Evolutionary conservation across 2,888 invertebrate species (phyloP).

Genomic region (Patella ulyssiponensis): DNA sequence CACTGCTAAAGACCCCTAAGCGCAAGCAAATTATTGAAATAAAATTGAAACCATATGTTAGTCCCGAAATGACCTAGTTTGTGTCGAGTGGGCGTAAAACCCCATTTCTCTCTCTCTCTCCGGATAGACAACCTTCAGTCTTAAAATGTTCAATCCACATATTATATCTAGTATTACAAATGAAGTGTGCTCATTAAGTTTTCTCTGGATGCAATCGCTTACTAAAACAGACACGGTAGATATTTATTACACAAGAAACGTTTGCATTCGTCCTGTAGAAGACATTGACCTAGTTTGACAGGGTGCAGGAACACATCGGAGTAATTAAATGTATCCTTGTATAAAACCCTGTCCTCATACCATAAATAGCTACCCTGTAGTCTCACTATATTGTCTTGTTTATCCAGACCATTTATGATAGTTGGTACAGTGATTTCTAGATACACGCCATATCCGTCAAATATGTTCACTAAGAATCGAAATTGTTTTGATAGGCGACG

Average conservation of each 20-base stretch:
- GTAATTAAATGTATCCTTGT: conserved; percentile 14
- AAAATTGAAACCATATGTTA: no score
- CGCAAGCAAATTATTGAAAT: no score
- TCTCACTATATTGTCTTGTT: conserved; percentile 8
- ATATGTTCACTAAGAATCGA: conserved; percentile 21
- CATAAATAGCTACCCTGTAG: conserved; percentile 25
- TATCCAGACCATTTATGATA: conserved; percentile 17
- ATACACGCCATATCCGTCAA: conserved; percentile 12
- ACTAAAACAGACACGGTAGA: background rate
- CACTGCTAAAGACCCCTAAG: no score
- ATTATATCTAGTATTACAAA: no score
- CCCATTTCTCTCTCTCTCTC: no score
- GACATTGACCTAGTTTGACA: conserved; percentile 8
- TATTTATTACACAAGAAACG: background rate
- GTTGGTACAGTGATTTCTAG: conserved; percentile 26
- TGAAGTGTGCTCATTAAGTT: no score
- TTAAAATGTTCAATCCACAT: no score
- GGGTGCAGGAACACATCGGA: conserved; percentile 23
- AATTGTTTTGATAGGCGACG: conserved; percentile 2
- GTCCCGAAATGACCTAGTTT: no score
- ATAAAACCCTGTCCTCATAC: conserved; percentile 17
- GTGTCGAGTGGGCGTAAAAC: no score
- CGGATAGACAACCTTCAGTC: no score
- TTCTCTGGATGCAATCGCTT: no score
- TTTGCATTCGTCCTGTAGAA: background rate